A percentile compares a stretch with the other conserved stretches of the same genome.
Evolutionary conservation across 2,888 invertebrate genomes (phyloP).

Genomic region (Cybosia mesomella): DNA sequence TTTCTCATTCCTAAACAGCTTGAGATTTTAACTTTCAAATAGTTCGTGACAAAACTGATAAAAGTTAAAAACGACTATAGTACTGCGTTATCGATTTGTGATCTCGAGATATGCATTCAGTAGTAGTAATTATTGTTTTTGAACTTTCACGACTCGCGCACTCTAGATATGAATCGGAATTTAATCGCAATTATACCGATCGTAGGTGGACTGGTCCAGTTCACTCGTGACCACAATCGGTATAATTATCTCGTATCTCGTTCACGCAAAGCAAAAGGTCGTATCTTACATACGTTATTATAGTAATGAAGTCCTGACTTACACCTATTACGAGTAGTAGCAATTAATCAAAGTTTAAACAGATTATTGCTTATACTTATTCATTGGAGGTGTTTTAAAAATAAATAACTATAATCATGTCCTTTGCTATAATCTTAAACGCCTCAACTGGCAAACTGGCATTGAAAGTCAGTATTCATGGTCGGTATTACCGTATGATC

Average conservation of each 20-base stretch:
- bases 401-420: background rate
- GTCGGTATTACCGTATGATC: background rate
- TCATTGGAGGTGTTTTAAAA: background rate
- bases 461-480: background rate
- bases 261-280: conserved; percentile 1
- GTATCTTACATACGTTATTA: background rate
- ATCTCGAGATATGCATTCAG: conserved; percentile 8
- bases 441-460: background rate
- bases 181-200: conserved; percentile 6
- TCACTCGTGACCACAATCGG: conserved; percentile 5
- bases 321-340: background rate
- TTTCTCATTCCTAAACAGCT: background rate
- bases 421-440: background rate
- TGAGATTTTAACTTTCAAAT: background rate
- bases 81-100: background rate
- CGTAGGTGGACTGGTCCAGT: conserved; percentile 5
- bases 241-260: background rate
- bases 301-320: background rate
- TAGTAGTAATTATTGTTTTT: conserved; percentile 7
- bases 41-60: background rate
- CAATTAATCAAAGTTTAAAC: background rate
- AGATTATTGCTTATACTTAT: background rate
- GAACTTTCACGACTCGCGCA: conserved; percentile 5
- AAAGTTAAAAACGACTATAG: background rate
- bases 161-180: conserved; percentile 8